These are phyloP conservation scores for Drosophila buzzatii DNA, from an alignment of 2,888 invertebrate genomes.

Conservation along the genomic window DNA sequence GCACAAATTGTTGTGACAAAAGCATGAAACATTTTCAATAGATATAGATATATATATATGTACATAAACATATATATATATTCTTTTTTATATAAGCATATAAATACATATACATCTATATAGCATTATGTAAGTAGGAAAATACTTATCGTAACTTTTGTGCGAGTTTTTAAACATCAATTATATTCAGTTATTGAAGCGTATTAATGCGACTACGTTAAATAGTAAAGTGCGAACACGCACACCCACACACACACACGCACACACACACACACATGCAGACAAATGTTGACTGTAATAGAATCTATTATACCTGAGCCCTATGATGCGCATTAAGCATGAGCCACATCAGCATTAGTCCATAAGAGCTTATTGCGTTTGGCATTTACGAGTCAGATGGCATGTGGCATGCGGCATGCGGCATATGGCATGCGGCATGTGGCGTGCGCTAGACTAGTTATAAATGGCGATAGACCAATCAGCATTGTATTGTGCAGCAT, in stretches of 20 bases:
- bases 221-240: slow-evolving; percentile 33
- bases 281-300: not conserved
- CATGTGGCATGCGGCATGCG: slow-evolving; percentile 32
- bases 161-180: slow-evolving; percentile 70
- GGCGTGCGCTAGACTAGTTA: slow-evolving; percentile 25
- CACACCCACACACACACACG: not conserved
- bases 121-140: slow-evolving; percentile 23
- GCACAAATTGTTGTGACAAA: slow-evolving; percentile 67
- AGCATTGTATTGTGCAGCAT: slow-evolving; percentile 50
- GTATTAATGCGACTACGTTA: slow-evolving; percentile 67
- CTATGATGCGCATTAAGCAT: slow-evolving; percentile 46
- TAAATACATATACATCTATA: slow-evolving; percentile 2
- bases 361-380: slow-evolving; percentile 38
- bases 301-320: slow-evolving; percentile 48
- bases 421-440: slow-evolving; percentile 34
- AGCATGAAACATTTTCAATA: slow-evolving; percentile 55
- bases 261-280: slow-evolving; percentile 8
- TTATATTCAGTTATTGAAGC: slow-evolving; percentile 73
- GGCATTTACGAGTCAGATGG: slow-evolving; percentile 38
- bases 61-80: slow-evolving; percentile 3
- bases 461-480: slow-evolving; percentile 45
- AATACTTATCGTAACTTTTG: slow-evolving; percentile 72
- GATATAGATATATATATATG: slow-evolving; percentile 38
- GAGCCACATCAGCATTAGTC: slow-evolving; percentile 34
- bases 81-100: not conserved